Base-by-base conservation (phyloP, 2,113 vertebrate genomes). In the Trochalopteron elliotii region DNA sequence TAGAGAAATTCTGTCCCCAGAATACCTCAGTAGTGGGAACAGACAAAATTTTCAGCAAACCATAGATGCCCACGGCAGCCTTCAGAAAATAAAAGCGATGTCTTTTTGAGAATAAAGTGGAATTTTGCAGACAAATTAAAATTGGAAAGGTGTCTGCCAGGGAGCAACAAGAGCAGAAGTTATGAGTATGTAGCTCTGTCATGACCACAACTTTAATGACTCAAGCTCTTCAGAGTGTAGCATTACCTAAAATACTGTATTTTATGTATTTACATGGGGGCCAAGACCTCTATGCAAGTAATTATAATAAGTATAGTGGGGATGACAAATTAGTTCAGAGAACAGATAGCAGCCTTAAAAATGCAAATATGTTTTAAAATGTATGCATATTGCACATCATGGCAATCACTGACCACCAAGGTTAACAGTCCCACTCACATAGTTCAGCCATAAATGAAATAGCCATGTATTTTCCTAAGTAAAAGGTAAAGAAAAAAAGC, bases 381-480 rank as follows among this genome's bases (percentile, higher is more conserved):
- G 1, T n/a, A 39, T 11, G 15, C 0, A 1, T 65, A 28, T 40
- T 83, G 15, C 10, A 20, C 5, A 35, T 33, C 9, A 27, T 50
- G 31, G 16, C 45, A 76, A 28, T 67, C 15, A 27, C 11, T 1
- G 1, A 33, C 14, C 27, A 18, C 24, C 18, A 53, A 11, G 5
- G 5, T 40, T 64, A 69, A 56, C 33, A 31, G 45, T 57, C 33
- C 16, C 80, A 35, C 15, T 86, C 15, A 35, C 3, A 11, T 10
- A 7, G 11, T 70, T 79, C 61, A 76, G 28, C 21, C 39, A 42
- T 39, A 74, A 70, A 35, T 35, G 11, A 76, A 86, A 20, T 0
- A 49, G 7, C 1, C 39, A 20, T 33, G 2, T n/a, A 19, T 65
- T 87, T 88, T 86, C 24, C 24, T 25, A 61, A 72, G 25, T 5